These are phyloP conservation scores for Sebastes matsubarae DNA, from an alignment of 2,797 vertebrate genomes.

Conservation along the genomic window DNA sequence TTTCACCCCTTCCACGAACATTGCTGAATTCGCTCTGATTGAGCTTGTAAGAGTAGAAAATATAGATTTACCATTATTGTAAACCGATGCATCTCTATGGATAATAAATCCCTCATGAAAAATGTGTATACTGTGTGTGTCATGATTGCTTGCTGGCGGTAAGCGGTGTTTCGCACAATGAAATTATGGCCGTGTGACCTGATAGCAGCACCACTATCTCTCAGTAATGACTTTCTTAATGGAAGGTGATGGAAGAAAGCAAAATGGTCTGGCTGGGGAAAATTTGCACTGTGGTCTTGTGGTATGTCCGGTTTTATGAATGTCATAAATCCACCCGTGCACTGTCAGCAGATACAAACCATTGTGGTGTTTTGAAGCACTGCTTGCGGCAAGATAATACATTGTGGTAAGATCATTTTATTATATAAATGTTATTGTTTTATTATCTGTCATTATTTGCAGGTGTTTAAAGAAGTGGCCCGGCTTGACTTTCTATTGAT, in stretches of 20 bases:
- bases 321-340: not conserved
- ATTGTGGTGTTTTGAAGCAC: not conserved
- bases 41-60: slow-evolving; percentile 72
- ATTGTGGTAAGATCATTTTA: not conserved
- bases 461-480: slow-evolving; percentile 15
- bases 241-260: slow-evolving; percentile 18
- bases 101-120: slow-evolving; percentile 78
- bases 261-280: not conserved
- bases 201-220: not conserved
- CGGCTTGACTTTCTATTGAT: not conserved
- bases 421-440: not conserved
- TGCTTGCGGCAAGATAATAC: not conserved
- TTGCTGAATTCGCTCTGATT: slow-evolving; percentile 61
- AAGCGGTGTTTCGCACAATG: not conserved
- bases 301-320: not conserved
- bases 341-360: not conserved
- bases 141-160: not conserved
- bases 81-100: slow-evolving; percentile 77
- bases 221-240: slow-evolving; percentile 32
- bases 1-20: slow-evolving; percentile 65
- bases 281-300: slow-evolving; percentile 7
- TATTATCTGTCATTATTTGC: not conserved
- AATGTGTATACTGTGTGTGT: slow-evolving; percentile 42
- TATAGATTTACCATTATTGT: slow-evolving; percentile 78
- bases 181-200: not conserved